Percentiles rank a stretch among this genome's conserved stretches.
Conservation (phyloP, 2,888 invertebrate genomes). For the Drosophila parthenogenetica region DNA sequence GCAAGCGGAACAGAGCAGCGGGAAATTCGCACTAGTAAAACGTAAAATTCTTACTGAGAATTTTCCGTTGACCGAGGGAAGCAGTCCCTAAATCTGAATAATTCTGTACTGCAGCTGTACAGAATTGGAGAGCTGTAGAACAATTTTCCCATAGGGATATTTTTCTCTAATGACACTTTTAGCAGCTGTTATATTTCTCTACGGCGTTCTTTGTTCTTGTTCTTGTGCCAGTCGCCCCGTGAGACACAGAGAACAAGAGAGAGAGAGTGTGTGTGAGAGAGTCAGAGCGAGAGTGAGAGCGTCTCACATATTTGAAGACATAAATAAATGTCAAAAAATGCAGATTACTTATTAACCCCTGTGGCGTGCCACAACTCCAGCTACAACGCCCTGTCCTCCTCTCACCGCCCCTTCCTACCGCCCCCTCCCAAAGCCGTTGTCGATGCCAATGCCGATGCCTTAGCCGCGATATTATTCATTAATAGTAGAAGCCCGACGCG, state of each 20-base stretch:
- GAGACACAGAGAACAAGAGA: slow-evolving; percentile 17
- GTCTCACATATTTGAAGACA: slow-evolving; percentile 80
- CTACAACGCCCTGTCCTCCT: background rate
- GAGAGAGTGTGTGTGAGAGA: background rate
- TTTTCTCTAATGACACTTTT: slow-evolving; percentile 73
- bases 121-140: too few species aligned
- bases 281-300: background rate
- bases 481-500: slow-evolving; percentile 76
- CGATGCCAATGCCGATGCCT: slow-evolving; percentile 51
- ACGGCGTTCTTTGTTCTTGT: slow-evolving; percentile 27
- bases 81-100: too few species aligned
- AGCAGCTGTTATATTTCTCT: slow-evolving; percentile 78
- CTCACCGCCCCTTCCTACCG: background rate
- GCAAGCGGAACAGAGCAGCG: too few species aligned
- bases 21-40: too few species aligned
- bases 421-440: slow-evolving; percentile 26
- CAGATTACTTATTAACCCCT: slow-evolving; percentile 85
- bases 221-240: slow-evolving; percentile 22
- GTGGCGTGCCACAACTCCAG: slow-evolving; percentile 76
- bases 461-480: slow-evolving; percentile 83
- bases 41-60: too few species aligned
- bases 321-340: slow-evolving; percentile 85
- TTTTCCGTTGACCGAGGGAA: too few species aligned
- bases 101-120: too few species aligned
- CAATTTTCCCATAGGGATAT: too few species aligned